phyloP scores from a whole-genome alignment of 2,888 invertebrate genomes.

The Vanessa cardui region DNA sequence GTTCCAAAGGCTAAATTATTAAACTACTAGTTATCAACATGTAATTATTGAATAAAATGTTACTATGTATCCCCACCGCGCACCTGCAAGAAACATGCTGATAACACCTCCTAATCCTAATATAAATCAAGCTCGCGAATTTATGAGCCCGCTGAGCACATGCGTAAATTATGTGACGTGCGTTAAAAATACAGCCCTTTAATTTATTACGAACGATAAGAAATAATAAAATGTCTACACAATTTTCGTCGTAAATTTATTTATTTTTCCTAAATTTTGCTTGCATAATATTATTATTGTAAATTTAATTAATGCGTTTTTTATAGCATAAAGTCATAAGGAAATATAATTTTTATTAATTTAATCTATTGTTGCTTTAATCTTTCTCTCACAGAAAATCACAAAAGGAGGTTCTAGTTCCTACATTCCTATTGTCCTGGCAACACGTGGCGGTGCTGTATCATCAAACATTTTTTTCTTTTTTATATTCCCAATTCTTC shows the following conservation, averaged over 20 bases:
- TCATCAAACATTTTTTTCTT: constrained; percentile 64
- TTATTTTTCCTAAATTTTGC: too few relatives aligned
- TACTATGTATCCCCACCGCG: neutral
- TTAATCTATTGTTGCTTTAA: constrained; percentile 5
- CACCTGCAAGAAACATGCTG: constrained; percentile 41
- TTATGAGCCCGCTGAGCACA: constrained; percentile 70
- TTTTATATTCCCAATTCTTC: constrained; percentile 60
- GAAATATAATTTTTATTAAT: constrained; percentile 32
- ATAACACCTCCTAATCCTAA: constrained; percentile 70
- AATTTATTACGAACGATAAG: constrained; percentile 25
- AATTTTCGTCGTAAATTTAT: constrained; percentile 8
- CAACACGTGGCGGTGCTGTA: constrained; percentile 76
- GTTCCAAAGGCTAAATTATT: too few relatives aligned
- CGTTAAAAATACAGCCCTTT: constrained; percentile 23
- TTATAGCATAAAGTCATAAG: constrained; percentile 33
- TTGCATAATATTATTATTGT: too few relatives aligned
- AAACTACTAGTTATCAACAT: neutral
- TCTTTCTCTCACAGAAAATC: constrained; percentile 4
- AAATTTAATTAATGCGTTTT: too few relatives aligned
- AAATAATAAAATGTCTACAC: constrained; percentile 17
- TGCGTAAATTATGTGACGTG: constrained; percentile 64
- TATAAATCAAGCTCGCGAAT: constrained; percentile 76
- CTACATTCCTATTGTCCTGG: constrained; percentile 60
- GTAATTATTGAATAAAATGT: neutral
- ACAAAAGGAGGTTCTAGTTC: constrained; percentile 56